Base-by-base conservation (phyloP, 2,888 invertebrate genomes). In the Tupiocoris notatus region DNA sequence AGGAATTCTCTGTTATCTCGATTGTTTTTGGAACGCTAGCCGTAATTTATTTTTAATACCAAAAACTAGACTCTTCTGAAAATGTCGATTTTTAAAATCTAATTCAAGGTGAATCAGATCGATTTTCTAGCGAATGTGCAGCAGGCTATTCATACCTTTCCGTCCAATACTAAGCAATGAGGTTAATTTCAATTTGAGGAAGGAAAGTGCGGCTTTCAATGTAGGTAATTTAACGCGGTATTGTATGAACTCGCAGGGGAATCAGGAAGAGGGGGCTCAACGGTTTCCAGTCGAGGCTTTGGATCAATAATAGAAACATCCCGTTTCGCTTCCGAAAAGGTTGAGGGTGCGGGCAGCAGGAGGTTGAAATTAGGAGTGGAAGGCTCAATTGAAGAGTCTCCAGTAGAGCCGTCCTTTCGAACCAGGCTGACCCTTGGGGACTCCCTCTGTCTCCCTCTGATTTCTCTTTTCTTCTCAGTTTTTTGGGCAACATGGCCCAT, bases 261-360 rank as follows among this genome's bases (percentile, higher is more conserved):
- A 3, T 12, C 12, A 12, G 9, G 65, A 20, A 1, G 39, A 39
- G 18, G 65, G 39, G 65, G 39, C 6, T 3, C 12, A 7, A 39
- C 39, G 39, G 39, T 39, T 7, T 39, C 6, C 6, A 39, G 39
- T 39, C 39, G 39, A 39, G 39, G 39, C 39, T 39, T 3, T 39
- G 39, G 67, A 67, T 67, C 67, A 67, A 67, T 67, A 67, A 67
- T 67, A 67, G 67, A 67, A 67, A 67, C 67, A 67, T 67, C 67
- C 67, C 67, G 54, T 57, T 56, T 21, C 56, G 67, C 57, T 57
- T 22, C 56, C 20, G 64, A 56, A 20, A 66, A 59, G 59, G 59
- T n/a, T 17, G 20, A 17, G 24, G 54, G 20, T 20, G 1, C 54
- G 22, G 56, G 67, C 20, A 57, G 67, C 22, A 21, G n/a, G 67